Percentiles rank a stretch among this genome's conserved stretches.
These are phyloP conservation scores for Epinephelus lanceolatus DNA, from an alignment of 2,113 vertebrate genomes.

Conservation along the genomic window DNA sequence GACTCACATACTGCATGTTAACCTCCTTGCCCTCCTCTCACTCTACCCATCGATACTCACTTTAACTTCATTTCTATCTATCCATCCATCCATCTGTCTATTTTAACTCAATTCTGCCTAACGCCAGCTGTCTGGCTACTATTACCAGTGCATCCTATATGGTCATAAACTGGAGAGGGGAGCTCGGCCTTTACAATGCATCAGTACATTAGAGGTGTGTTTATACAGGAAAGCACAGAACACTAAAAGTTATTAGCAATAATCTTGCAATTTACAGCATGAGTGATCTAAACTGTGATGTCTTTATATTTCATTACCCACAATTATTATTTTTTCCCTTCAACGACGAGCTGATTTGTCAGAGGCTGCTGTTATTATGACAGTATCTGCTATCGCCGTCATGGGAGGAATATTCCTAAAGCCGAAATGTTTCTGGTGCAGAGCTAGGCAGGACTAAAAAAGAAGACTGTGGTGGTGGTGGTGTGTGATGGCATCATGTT, in stretches of 20 bases:
- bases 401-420: constrained; percentile 58
- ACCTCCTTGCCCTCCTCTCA: not conserved
- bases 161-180: constrained; percentile 53
- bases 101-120: constrained; percentile 65
- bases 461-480: constrained; percentile 31
- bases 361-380: constrained; percentile 34
- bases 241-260: constrained; percentile 29
- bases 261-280: constrained; percentile 40
- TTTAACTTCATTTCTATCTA: constrained; percentile 1
- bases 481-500: constrained; percentile 69
- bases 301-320: constrained; percentile 36
- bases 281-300: constrained; percentile 15
- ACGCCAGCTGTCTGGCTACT: constrained; percentile 73
- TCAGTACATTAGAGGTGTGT: constrained; percentile 42
- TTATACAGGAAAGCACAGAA: constrained; percentile 27
- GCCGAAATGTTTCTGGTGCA: constrained; percentile 61
- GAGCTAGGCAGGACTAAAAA: constrained; percentile 64
- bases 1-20: constrained; percentile 5
- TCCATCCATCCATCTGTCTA: constrained; percentile 11
- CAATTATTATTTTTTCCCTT: constrained; percentile 19
- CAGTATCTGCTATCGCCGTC: constrained; percentile 46
- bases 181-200: constrained; percentile 17
- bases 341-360: not conserved
- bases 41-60: not conserved
- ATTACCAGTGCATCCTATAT: constrained; percentile 62